Evolutionary conservation across 2,113 vertebrate genomes (phyloP).

Genomic region (Phalacrocorax pelagicus): DNA sequence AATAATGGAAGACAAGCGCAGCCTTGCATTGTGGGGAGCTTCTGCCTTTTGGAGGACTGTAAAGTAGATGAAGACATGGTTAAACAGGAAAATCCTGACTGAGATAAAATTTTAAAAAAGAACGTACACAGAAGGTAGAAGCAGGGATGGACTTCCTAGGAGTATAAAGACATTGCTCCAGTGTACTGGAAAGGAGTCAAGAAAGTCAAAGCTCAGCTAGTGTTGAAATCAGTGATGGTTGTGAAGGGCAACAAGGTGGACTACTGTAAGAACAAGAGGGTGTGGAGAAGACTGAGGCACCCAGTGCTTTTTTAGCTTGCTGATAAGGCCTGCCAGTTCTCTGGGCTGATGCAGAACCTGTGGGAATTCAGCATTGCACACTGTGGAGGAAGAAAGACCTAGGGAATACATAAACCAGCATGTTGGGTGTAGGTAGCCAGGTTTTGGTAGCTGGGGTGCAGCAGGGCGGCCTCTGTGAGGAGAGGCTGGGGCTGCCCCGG

Average conservation of each 20-base stretch:
- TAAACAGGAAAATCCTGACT: neutral
- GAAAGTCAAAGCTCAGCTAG: neutral
- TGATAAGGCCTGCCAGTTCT: neutral
- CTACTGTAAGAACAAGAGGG: neutral
- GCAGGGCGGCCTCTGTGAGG: fast-evolving
- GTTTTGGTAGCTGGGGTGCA: neutral
- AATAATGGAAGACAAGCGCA: neutral
- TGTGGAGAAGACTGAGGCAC: neutral
- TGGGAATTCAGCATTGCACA: neutral
- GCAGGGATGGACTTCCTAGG: neutral
- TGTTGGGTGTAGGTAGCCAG: neutral
- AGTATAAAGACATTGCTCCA: neutral
- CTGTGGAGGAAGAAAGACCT: neutral
- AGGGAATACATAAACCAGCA: neutral
- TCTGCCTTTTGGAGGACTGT: neutral
- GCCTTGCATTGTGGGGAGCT: neutral
- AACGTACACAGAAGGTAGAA: neutral
- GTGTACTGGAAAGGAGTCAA: neutral
- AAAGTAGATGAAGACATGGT: neutral
- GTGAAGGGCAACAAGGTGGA: neutral
- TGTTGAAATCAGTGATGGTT: fast-evolving
- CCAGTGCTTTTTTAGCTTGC: fast-evolving
- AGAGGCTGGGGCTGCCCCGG: fast-evolving
- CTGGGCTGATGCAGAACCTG: neutral
- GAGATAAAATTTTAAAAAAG: neutral